Evolutionary conservation across 2,113 vertebrate genomes (phyloP), one percentile per base, ranked within the genome.

Genomic region (Chionomys nivalis): DNA sequence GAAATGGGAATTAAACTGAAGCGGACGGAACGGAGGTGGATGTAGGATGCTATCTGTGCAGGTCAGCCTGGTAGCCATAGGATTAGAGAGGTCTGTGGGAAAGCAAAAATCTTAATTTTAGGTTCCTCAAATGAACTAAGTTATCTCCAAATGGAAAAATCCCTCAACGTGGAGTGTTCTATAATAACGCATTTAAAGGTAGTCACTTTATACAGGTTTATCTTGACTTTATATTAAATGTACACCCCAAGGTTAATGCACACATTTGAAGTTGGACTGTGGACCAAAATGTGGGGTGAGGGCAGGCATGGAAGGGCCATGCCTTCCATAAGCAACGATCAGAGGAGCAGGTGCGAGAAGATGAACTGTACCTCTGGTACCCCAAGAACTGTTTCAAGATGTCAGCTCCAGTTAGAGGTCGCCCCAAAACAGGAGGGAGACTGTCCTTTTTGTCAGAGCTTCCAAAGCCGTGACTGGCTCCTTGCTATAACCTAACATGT

Each of bases 91-190:
- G 78, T 95, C 88, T 31, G 61, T 63, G 72, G 70, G 49, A 95
- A 93, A 95, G 82, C 39, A 92, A 97, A 96, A 96, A 91, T 42
- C 73, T 42, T 47, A 58, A 97, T 95, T 97, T 97, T 28, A 93
- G 88, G 42, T 94, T 92, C 52, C 90, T 94, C 72, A 90, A 75
- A 89, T 94, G 96, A 0, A 86, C 55, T 91, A 73, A 52, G 78
- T 94, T 93, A 96, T 81, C 94, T 94, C 70, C 33, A 96, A 96
- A 87, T 94, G 90, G 14, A 78, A 91, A 93, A 98, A 76, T 39
- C 55, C 90, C 92, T 87, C 16, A 21, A 93, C 89, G 83, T 8
- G 73, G 68, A 94, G 91, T 90, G 31, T 75, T 96, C 92, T 42
- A n/a, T 75, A 93, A 94, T 88, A 92, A 83, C 33, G 0, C 85